Conservation (phyloP, 2,113 vertebrate species). For the Hydropotes inermis region DNA sequence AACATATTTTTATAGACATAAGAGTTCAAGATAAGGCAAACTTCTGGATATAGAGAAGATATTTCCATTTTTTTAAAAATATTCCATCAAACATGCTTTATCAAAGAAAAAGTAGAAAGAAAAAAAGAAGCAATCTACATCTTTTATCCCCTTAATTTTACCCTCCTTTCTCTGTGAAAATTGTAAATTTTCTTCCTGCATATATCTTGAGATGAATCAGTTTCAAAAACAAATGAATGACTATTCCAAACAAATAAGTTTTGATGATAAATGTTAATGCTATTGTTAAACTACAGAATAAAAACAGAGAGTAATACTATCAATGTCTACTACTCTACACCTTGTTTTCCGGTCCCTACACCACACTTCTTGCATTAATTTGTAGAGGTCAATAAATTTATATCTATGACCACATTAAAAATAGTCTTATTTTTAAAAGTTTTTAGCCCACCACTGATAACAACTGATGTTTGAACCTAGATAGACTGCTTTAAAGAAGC, state of each 20-base stretch:
- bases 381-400: not conserved
- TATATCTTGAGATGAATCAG: not conserved
- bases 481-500: not conserved
- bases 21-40: not conserved
- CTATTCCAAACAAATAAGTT: not conserved
- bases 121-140: not conserved
- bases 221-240: not conserved
- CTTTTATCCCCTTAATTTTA: not conserved
- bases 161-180: not conserved
- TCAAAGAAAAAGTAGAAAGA: not conserved
- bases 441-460: not conserved
- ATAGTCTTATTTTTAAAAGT: not conserved
- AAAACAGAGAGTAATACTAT: not conserved
- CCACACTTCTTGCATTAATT: not conserved
- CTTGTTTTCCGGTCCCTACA: not conserved
- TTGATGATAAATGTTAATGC: not conserved
- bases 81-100: not conserved
- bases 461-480: not conserved
- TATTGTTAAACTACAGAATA: not conserved
- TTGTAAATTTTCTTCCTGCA: not conserved
- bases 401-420: not conserved
- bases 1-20: not conserved
- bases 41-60: not conserved
- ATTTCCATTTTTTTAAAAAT: not conserved
- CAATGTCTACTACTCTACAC: not conserved